Evolutionary conservation across 1,140 invertebrate genomes (phyloP).

Genomic region (Chelonus insularis): DNA sequence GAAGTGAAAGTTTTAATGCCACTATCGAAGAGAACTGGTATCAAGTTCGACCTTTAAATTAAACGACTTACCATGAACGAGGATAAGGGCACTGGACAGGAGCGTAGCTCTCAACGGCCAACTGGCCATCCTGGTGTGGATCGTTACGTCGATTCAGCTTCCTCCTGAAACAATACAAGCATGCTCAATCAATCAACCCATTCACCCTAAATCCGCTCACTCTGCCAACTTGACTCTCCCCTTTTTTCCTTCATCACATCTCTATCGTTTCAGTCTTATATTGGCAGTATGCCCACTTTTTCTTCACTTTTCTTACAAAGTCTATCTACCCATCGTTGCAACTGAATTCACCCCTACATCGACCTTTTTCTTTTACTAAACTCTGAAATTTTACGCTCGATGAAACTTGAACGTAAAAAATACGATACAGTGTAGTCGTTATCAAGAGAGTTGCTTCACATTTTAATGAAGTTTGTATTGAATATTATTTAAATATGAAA

Average conservation of each 20-base stretch:
- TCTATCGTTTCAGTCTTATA: too few relatives aligned
- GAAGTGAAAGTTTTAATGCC: too few relatives aligned
- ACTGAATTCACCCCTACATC: neutral
- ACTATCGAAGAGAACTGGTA: too few relatives aligned
- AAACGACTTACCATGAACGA: constrained; percentile 53
- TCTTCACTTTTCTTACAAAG: neutral
- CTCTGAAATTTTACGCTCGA: constrained; percentile 5
- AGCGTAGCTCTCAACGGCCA: constrained; percentile 53
- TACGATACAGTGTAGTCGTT: neutral
- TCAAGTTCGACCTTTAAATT: neutral
- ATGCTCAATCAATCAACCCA: constrained; percentile 49
- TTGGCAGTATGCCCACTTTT: constrained; percentile 13
- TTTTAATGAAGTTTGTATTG: neutral
- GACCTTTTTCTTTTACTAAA: neutral
- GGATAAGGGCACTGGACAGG: constrained; percentile 55
- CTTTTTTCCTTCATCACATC: neutral
- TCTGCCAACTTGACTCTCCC: constrained; percentile 18
- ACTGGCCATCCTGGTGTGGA: constrained; percentile 57
- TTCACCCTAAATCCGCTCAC: constrained; percentile 33
- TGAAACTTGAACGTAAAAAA: constrained; percentile 10
- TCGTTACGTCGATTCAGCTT: constrained; percentile 61
- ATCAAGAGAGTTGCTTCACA: neutral
- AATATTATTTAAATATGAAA: neutral
- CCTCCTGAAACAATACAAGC: constrained; percentile 56
- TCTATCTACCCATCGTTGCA: too few relatives aligned